Base-by-base conservation (phyloP, 2,888 invertebrate genomes). In the Athalia circularis region DNA sequence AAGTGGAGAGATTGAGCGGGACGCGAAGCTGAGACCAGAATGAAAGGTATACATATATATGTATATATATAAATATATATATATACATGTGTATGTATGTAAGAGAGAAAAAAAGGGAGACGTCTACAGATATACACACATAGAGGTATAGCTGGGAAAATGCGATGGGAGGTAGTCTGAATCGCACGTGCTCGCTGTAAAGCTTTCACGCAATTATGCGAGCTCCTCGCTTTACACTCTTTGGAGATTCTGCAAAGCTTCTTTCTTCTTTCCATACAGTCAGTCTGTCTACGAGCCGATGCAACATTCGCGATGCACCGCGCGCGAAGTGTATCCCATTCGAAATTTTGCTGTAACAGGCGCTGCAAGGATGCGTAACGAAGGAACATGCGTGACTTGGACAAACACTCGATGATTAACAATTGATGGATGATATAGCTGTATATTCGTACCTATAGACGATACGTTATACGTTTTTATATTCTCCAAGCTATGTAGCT, bases 181-280 rank as follows among this genome's bases (percentile, higher is more conserved):
- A 68, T 68, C 54, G 68, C 68, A 68, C 68, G 68, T 68, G 68
- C 68, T 68, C 68, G 68, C 54, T 68, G 54, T 54, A 29, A 68
- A 54, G 68, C 13, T 13, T 68, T 68, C 54, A 48, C 48, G 68
- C 52, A 68, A 68, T 68, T 68, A 68, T 68, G 54, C 68, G 29
- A 48, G 48, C 68, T 45, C 43, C 54, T 48, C 48, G n/a, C n/a
- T 65, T 13, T 59, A 59, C 13, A 59, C 5, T 48, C 48, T 48
- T 65, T 15, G 48, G 29, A 29, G 29, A 29, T 29, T 29, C 48
- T 48, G 65, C 65, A 29, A 48, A 47, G 47, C 47, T 47, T 48
- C 47, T 48, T 48, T n/a, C n/a, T 65, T 45, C 64, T 65, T 48
- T 65, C 15, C 15, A 1, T 5, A 29, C 29, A 29, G 29, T 29